phyloP scores from a whole-genome alignment of 2,113 vertebrate genomes.

The Gadus macrocephalus region DNA sequence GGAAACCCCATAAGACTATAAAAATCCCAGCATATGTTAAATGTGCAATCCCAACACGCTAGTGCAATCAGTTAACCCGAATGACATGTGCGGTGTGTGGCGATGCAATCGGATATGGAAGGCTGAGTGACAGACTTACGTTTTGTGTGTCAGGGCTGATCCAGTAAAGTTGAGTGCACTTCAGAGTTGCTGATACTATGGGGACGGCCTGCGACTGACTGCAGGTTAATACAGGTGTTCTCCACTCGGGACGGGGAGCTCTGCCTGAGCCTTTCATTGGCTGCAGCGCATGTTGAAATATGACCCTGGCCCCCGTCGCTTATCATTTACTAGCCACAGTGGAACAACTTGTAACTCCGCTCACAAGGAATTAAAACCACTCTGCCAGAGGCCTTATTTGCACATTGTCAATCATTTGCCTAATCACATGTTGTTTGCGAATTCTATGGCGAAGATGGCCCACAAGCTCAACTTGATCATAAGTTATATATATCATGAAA shows the following conservation, averaged over 20 bases:
- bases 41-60: no score
- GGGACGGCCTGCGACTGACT: constrained; percentile 41
- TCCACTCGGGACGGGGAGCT: constrained; percentile 32
- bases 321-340: constrained; percentile 7
- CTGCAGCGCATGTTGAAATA: constrained; percentile 53
- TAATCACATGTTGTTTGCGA: constrained; percentile 1
- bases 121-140: constrained; percentile 38
- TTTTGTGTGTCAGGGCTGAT: constrained; percentile 27
- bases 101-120: not conserved
- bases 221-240: constrained; percentile 60
- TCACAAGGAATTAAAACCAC: constrained; percentile 8
- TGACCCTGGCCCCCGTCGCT: constrained; percentile 56
- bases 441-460: not conserved
- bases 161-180: constrained; percentile 7
- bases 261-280: constrained; percentile 48
- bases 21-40: no score
- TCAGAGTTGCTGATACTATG: constrained; percentile 52
- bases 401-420: constrained; percentile 10
- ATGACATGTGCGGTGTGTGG: no score
- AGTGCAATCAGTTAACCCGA: no score
- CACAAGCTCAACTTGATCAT: not conserved
- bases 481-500: no score
- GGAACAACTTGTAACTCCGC: constrained; percentile 19
- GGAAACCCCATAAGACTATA: no score
- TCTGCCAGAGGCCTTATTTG: not conserved